Evolutionary conservation across 2,113 vertebrate species (phyloP).

Genomic region (Hyperopisus bebe): DNA sequence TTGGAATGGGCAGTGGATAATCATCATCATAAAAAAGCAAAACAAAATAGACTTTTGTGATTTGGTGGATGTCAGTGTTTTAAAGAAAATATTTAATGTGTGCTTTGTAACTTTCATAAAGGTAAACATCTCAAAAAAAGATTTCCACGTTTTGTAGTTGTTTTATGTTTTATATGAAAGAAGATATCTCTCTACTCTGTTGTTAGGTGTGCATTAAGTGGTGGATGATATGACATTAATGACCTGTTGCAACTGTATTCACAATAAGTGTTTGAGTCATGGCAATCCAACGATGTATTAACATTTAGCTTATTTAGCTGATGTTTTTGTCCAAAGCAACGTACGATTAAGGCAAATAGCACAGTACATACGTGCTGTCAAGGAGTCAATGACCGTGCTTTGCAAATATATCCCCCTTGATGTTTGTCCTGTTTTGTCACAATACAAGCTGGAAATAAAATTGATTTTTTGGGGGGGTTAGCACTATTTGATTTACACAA

Average conservation of each 20-base stretch:
- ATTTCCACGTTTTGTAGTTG: background rate
- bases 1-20: background rate
- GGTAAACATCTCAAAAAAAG: background rate
- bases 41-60: background rate
- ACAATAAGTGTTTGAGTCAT: background rate
- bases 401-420: too few relatives aligned
- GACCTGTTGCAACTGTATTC: background rate
- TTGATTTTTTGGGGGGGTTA: background rate
- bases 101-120: background rate
- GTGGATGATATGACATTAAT: background rate
- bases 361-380: background rate
- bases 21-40: background rate
- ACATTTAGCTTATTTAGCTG: background rate
- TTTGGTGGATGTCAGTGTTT: background rate
- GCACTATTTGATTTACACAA: too few relatives aligned
- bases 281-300: background rate
- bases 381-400: background rate
- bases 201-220: too few relatives aligned
- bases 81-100: background rate
- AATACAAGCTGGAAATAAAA: too few relatives aligned
- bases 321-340: background rate
- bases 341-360: background rate
- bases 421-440: too few relatives aligned
- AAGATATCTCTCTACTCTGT: background rate
- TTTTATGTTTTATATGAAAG: background rate